Percentiles rank a stretch among this genome's conserved stretches.
Evolutionary conservation across 2,797 vertebrate species (phyloP).

Genomic region (Danio choprae): DNA sequence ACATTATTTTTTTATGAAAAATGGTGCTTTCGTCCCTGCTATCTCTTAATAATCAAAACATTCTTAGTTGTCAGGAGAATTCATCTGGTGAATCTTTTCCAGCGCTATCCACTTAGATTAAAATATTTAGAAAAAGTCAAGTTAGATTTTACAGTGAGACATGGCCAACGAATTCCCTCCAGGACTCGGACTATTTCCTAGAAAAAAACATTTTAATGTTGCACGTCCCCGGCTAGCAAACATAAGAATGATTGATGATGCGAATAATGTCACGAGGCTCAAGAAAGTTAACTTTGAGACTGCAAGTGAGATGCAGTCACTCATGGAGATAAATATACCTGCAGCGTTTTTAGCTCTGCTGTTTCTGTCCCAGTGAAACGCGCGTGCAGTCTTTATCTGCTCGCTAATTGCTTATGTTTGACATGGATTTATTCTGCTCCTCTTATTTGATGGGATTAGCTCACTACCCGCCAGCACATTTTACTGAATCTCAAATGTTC

Average conservation of each 20-base stretch:
- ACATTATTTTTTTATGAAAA: too few species aligned
- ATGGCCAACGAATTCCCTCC: background rate
- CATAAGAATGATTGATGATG: conserved; percentile 45
- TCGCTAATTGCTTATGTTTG: conserved; percentile 66
- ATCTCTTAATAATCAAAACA: background rate
- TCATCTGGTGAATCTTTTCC: background rate
- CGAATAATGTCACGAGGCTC: conserved; percentile 27
- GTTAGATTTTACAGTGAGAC: background rate
- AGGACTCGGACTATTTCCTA: background rate
- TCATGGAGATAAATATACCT: conserved; percentile 28
- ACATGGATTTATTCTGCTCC: conserved; percentile 66
- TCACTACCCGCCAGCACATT: conserved; percentile 58
- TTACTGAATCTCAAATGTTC: conserved; percentile 47
- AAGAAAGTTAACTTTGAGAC: conserved; percentile 34
- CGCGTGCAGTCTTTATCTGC: conserved; percentile 62
- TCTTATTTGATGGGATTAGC: conserved; percentile 73
- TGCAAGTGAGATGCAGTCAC: background rate
- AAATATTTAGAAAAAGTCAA: conserved; percentile 14
- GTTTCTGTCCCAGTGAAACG: conserved; percentile 43
- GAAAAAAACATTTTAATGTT: conserved; percentile 32
- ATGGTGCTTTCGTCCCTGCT: background rate
- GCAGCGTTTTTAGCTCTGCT: conserved; percentile 53
- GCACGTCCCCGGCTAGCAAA: conserved; percentile 14
- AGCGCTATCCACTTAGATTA: background rate
- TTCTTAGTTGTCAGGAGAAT: background rate